A percentile compares a stretch with the other conserved stretches of the same genome.
These are phyloP conservation scores for Drosophila hydei DNA, from an alignment of 1,140 invertebrate genomes.

Conservation along the genomic window DNA sequence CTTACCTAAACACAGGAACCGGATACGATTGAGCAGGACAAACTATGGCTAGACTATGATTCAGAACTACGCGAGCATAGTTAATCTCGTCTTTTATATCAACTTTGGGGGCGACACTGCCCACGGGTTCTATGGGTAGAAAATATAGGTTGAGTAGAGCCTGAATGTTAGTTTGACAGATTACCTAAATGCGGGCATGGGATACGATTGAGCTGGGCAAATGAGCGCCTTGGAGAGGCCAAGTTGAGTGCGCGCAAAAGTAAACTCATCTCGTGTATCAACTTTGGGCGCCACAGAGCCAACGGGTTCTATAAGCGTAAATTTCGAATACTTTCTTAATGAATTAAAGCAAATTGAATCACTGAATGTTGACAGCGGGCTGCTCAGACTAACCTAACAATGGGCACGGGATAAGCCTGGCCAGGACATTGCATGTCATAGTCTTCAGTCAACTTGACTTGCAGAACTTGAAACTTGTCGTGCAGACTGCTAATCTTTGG, in stretches of 20 bases:
- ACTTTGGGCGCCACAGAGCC: slow-evolving; percentile 89
- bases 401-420: slow-evolving; percentile 87
- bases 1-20: slow-evolving; percentile 86
- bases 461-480: slow-evolving; percentile 85
- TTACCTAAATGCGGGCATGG: slow-evolving; percentile 87
- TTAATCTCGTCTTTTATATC: slow-evolving; percentile 81
- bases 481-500: slow-evolving; percentile 87
- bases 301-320: slow-evolving; percentile 86
- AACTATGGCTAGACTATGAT: slow-evolving; percentile 85
- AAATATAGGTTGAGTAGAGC: neutral
- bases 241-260: slow-evolving; percentile 79
- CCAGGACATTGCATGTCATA: slow-evolving; percentile 88
- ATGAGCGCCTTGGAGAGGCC: slow-evolving; percentile 85
- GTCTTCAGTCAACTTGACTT: slow-evolving; percentile 86
- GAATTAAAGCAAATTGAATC: neutral
- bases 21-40: slow-evolving; percentile 88
- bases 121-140: slow-evolving; percentile 86
- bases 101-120: slow-evolving; percentile 88
- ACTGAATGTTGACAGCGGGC: slow-evolving; percentile 46
- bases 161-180: slow-evolving; percentile 45
- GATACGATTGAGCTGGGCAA: slow-evolving; percentile 88
- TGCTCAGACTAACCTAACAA: slow-evolving; percentile 86
- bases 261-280: slow-evolving; percentile 85
- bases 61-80: slow-evolving; percentile 66
- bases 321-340: too few relatives aligned